Base-by-base conservation (phyloP, 2,797 vertebrate species). In the Pantherophis vulpinus region DNA sequence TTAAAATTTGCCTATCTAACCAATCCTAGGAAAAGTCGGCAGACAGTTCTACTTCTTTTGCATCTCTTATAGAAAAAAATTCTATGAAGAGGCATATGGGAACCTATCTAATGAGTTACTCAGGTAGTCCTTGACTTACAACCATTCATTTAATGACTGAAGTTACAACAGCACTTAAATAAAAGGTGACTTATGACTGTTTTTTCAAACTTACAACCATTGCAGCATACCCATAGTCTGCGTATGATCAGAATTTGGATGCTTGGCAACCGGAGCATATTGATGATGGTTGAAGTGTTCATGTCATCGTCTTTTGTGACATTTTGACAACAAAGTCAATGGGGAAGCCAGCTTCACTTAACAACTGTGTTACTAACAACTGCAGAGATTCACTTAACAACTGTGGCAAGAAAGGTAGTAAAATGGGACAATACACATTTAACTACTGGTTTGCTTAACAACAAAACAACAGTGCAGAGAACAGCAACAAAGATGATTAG, bases 1-100 rank as follows among this genome's bases (percentile, higher is more conserved):
- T 93, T 27, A 90, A 32, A 93, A 47, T 88, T 56, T 92, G 87
- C 86, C 93, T 95, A 87, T 92, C 87, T 88, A 60, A 55, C 5
- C 92, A 92, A 86, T 74, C 88, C 54, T 94, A 10, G 37, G 83
- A 92, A 70, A 11, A 92, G 18, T 92, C 54, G 58, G n/a, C 32
- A 70, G 1, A 47, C 37, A 92, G 8, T 0, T 63, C 2, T 47
- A 5, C 0, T 10, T 87, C 37, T 14, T 9, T 59, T 14, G 27
- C 29, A 51, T 14, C 5, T 63, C 23, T 66, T 90, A 2, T 14
- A 56, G 79, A 89, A 14, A 63, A 61, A 86, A 32, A 3, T 6
- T 63, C 16, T 90, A 12, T 86, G 66, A 91, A 56, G 12, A 55
- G 23, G 14, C 3, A 42, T 20, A 79, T 79, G 32, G 32, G 32